phyloP scores from a whole-genome alignment of 2,113 vertebrate genomes.

The Mugil cephalus region DNA sequence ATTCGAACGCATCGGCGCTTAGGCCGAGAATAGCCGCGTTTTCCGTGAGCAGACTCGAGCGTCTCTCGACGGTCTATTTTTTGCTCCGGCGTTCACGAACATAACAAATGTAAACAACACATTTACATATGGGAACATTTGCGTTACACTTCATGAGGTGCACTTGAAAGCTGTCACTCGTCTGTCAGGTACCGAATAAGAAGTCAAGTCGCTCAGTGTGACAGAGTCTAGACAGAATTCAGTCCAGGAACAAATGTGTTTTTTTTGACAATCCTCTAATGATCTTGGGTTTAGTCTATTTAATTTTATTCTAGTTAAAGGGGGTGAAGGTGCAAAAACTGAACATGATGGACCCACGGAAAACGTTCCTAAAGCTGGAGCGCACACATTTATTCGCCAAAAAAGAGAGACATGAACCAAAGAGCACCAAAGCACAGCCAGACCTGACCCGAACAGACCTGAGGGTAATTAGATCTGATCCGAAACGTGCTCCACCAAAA shows the following conservation, averaged over 20 bases:
- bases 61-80: constrained; percentile 4
- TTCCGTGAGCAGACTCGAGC: constrained; percentile 4
- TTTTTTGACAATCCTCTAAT: no score
- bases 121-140: constrained; percentile 29
- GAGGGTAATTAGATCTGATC: neutral
- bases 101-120: neutral
- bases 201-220: constrained; percentile 9
- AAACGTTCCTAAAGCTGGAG: no score
- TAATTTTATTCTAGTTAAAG: neutral
- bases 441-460: neutral
- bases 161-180: constrained; percentile 7
- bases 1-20: neutral
- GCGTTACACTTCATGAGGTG: constrained; percentile 5
- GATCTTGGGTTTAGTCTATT: no score
- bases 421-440: neutral
- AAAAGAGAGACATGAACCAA: neutral
- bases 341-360: no score
- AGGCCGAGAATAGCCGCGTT: constrained; percentile 12
- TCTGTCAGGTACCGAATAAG: no score
- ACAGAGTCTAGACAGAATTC: neutral
- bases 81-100: neutral
- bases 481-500: no score
- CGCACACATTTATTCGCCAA: no score
- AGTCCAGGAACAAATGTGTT: no score
- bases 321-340: no score